These are phyloP conservation scores for Desoria tigrina DNA, from an alignment of 2,888 invertebrate genomes.

Conservation along the genomic window DNA sequence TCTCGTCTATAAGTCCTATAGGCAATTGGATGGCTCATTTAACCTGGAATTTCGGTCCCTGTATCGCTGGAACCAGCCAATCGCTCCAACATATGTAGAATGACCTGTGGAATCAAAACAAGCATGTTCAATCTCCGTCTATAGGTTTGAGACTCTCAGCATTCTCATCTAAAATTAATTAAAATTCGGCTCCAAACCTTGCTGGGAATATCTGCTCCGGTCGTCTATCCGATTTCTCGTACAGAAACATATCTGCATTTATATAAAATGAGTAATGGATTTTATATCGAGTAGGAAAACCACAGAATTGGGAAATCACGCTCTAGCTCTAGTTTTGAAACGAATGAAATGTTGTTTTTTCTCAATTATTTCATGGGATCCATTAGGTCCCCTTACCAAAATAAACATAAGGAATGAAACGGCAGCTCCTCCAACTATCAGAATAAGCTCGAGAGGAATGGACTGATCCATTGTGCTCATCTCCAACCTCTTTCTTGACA, in stretches of 20 bases:
- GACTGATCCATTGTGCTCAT: constrained; percentile 28
- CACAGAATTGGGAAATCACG: not conserved
- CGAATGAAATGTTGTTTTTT: no score
- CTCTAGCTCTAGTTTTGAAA: no score
- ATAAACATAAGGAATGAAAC: constrained; percentile 36
- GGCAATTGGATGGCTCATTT: constrained; percentile 7
- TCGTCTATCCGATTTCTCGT: constrained; percentile 37
- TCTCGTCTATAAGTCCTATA: constrained; percentile 2
- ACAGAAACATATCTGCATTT: constrained; percentile 35
- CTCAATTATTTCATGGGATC: no score
- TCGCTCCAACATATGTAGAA: constrained; percentile 42
- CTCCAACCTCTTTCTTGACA: no score
- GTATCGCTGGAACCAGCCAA: constrained; percentile 47
- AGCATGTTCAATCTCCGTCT: no score
- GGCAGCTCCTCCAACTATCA: constrained; percentile 32
- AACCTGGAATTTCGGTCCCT: constrained; percentile 30
- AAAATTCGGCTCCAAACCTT: constrained; percentile 23
- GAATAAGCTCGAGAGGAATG: constrained; percentile 32
- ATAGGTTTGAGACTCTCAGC: no score
- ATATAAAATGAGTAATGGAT: not conserved
- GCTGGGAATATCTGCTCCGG: constrained; percentile 26
- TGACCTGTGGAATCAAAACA: constrained; percentile 26
- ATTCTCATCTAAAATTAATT: no score
- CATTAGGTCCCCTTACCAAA: constrained; percentile 34
- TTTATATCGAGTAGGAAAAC: not conserved